Percentiles rank a stretch among this genome's conserved stretches.
phyloP scores from a whole-genome alignment of 1,140 invertebrate species.

The Pseudomyrmex dendroicus region DNA sequence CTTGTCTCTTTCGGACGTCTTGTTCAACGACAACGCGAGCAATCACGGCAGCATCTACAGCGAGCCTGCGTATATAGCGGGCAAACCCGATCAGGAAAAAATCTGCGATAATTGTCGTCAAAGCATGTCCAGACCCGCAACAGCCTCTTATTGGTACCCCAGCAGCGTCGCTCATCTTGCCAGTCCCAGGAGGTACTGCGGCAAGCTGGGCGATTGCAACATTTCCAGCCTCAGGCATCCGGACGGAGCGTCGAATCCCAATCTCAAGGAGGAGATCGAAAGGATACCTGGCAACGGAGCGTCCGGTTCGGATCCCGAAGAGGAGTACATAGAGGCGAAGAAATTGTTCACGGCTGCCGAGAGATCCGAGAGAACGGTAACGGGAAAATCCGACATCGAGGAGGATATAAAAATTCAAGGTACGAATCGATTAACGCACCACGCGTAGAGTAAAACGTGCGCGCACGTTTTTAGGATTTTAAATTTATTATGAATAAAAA shows the following conservation, averaged over 20 bases:
- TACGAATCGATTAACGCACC: conserved; percentile 56
- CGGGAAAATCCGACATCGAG: conserved; percentile 84
- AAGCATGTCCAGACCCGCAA: conserved; percentile 89
- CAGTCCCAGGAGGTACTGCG: conserved; percentile 82
- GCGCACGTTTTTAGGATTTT: not conserved
- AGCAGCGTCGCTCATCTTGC: conserved; percentile 84
- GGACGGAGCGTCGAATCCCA: conserved; percentile 96
- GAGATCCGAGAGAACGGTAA: conserved; percentile 83
- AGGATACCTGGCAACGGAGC: conserved; percentile 90
- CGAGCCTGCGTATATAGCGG: conserved; percentile 91
- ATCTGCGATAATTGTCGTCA: conserved; percentile 91
- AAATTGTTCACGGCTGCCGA: conserved; percentile 85
- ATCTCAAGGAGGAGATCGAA: conserved; percentile 90
- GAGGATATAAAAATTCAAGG: conserved; percentile 84
- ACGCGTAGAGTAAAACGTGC: too few species aligned
- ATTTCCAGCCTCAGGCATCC: conserved; percentile 93
- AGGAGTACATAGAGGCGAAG: conserved; percentile 86
- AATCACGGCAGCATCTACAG: conserved; percentile 92
- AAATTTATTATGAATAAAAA: conserved; percentile 1
- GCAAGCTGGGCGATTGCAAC: conserved; percentile 85
- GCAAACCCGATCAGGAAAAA: conserved; percentile 88
- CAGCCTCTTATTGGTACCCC: conserved; percentile 87
- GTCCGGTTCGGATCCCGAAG: conserved; percentile 86
- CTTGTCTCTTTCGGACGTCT: conserved; percentile 89
- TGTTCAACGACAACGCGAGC: conserved; percentile 87